Evolutionary conservation across 2,888 invertebrate species (phyloP), one percentile per base, ranked within the genome.

Genomic region (Mesodorylaimus sp.): DNA sequence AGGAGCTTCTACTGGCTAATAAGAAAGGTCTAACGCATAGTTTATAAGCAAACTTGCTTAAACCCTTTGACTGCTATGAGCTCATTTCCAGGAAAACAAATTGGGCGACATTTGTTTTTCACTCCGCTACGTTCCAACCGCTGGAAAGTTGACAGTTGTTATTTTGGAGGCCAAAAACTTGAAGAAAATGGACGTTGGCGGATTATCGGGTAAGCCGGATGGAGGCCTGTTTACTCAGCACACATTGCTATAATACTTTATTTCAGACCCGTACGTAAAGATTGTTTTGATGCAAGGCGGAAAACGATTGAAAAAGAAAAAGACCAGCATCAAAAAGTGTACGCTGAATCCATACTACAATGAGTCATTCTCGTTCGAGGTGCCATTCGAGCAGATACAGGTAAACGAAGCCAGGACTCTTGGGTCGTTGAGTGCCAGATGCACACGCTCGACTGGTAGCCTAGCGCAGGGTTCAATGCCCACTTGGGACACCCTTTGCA

Each of bases 301-400:
- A 68, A 99, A 99, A 76, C 81, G 97, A 68, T 79, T 99, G 73
- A 97, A 99, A 82, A 99, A 99, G 80, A 99, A 99, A 84, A 99
- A 99, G 79, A 99, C 97, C 67, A 93, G 91, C 73, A 97, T 97
- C 78, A 99, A 99, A 80, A 99, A 99, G 77, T 93, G 93, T 76
- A 99, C 97, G 68, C 80, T 99, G 75, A 99, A 99, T 79, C 97
- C 97, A 66, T 97, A 97, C 79, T 99, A 95, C 81, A 99, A 99
- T 80, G 97, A 99, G 80, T 97, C 95, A 69, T 99, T 99, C 78
- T 87, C 93, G 70, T 99, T 97, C 78, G 97, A 99, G 80, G 93
- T 99, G 75, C 95, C 97, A 71, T 99, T 97, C 77, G 97, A 99
- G 77, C 95, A 99, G 77, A 95, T 99, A 75, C 95, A 97, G 86